Conservation (phyloP, 1,140 invertebrate species). For the Bombus haemorrhoidalis region DNA sequence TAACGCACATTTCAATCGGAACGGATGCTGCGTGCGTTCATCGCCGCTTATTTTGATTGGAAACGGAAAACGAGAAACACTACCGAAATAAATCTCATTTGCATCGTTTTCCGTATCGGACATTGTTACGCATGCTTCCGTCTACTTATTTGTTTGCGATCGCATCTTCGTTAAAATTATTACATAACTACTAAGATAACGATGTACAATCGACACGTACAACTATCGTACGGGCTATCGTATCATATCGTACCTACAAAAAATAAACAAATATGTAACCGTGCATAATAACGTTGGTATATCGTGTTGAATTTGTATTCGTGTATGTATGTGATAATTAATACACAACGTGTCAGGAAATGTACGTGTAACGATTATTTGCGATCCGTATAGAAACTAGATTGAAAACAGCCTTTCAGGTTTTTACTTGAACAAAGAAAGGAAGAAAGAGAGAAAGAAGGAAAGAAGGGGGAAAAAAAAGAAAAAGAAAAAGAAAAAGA, state of each 20-base stretch:
- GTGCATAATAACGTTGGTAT: background rate
- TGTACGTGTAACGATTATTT: background rate
- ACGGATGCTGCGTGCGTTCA: slow-evolving; percentile 12
- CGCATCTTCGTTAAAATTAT: slow-evolving; percentile 24
- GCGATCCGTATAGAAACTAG: background rate
- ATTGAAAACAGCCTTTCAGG: background rate
- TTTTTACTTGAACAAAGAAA: background rate
- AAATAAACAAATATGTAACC: slow-evolving; percentile 20
- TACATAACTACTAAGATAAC: slow-evolving; percentile 39
- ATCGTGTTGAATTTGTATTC: background rate
- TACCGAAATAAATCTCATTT: slow-evolving; percentile 20
- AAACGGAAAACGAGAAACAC: background rate
- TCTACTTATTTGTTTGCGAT: background rate
- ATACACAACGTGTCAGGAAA: background rate
- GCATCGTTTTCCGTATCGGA: slow-evolving; percentile 9
- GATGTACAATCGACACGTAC: background rate
- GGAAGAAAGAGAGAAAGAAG: too few relatives aligned
- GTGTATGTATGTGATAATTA: background rate
- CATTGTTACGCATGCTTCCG: slow-evolving; percentile 5
- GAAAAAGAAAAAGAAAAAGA: too few relatives aligned
- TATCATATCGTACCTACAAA: background rate
- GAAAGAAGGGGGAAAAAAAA: too few relatives aligned
- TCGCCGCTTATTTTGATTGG: slow-evolving; percentile 29
- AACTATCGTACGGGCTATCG: background rate
- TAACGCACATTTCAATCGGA: slow-evolving; percentile 12